Evolutionary conservation across 2,797 vertebrate species (phyloP), one percentile per base, ranked within the genome.

Genomic region (Lithobates pipiens): DNA sequence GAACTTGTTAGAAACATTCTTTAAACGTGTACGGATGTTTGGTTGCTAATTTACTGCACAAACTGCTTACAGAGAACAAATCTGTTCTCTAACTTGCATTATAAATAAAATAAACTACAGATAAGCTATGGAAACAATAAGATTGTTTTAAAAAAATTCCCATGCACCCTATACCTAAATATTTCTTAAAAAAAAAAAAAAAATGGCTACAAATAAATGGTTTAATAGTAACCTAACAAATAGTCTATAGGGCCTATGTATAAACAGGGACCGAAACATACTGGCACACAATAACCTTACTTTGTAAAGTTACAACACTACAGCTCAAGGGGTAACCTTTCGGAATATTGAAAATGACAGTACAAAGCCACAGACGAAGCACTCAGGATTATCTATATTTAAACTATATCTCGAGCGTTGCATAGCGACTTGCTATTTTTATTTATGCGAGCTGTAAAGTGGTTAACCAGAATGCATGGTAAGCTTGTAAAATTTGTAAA

Each of bases 371-470:
- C 77, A 87, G 77, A 76, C 80, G 83, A 87, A 91, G 88, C 88
- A 86, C 61, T 89, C 88, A 67, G 85, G 85, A 87, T 67, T 89
- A 87, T 91, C 91, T 93, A 92, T 89, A 92, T 91, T 91, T 93
- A 94, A 92, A 93, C 89, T 89, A 75, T 88, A 92, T 90, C 36
- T 3, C 88, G 90, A 89, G 79, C 80, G 87, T 79, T 88, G 92
- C 91, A 92, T 90, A 91, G 90, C 85, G 89, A 89, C 89, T 87
- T 39, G 87, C 90, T 91, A 92, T 90, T 93, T 94, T 91, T 93
- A 88, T 91, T 91, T 93, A 89, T 86, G 80, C 50, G 88, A 89
- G 90, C 73, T 90, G 86, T 76, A 90, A 91, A 93, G 89, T 89
- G 87, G 87, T 90, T 89, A 88, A 78, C 80, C 83, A 85, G 61